Conservation (phyloP, 1,140 invertebrate species). For the Littorina saxatilis region DNA sequence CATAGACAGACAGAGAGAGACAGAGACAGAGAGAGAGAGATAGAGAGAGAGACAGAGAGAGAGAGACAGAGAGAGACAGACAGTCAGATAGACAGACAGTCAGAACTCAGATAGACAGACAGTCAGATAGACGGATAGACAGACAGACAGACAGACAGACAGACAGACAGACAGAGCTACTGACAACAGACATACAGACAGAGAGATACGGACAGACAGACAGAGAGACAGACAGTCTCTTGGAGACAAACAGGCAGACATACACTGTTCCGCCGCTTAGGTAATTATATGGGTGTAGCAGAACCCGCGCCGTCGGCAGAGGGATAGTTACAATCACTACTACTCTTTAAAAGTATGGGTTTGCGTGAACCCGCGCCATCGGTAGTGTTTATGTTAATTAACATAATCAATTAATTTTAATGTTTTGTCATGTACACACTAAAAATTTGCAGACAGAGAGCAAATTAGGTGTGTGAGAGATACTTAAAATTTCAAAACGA, state of each 20-base stretch:
- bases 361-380: too few relatives aligned
- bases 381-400: too few relatives aligned
- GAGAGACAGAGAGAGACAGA: constrained; percentile 9
- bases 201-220: background rate
- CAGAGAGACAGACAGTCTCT: background rate
- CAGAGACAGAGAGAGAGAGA: background rate
- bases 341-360: too few relatives aligned
- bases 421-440: too few relatives aligned
- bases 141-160: background rate
- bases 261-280: background rate
- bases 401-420: too few relatives aligned
- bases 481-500: too few relatives aligned
- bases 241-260: background rate
- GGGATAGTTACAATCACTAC: background rate
- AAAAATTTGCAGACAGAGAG: too few relatives aligned
- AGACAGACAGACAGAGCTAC: background rate
- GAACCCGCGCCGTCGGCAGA: background rate
- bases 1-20: background rate
- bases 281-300: too few relatives aligned
- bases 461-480: too few relatives aligned
- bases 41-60: background rate
- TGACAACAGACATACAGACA: background rate
- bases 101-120: background rate
- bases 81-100: background rate
- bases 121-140: background rate